Conservation (phyloP, 2,888 invertebrate species). For the Macropis europaea region DNA sequence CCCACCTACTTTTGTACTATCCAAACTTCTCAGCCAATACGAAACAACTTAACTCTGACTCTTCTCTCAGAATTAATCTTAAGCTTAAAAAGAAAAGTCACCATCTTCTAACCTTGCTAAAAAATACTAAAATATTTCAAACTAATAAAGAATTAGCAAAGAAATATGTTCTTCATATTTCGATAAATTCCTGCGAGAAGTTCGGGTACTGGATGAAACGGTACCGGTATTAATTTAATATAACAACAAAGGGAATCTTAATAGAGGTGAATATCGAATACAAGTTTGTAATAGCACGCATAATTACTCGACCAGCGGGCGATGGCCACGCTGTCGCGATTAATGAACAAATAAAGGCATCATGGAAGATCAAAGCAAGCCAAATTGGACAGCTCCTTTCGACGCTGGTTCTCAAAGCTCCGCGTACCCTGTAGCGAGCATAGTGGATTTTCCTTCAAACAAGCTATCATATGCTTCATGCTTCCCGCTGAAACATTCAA, state of each 20-base stretch:
- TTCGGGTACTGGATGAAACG: not conserved
- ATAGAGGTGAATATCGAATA: not conserved
- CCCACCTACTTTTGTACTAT: no score
- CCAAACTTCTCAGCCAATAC: no score
- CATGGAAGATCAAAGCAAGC: slow-evolving; percentile 50
- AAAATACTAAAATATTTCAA: no score
- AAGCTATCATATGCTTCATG: slow-evolving; percentile 16
- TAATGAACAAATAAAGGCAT: slow-evolving; percentile 41
- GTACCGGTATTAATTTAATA: not conserved
- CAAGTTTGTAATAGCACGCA: not conserved
- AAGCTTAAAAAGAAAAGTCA: no score
- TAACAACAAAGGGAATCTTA: not conserved
- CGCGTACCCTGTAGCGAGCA: not conserved
- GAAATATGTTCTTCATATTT: no score
- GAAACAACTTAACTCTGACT: no score
- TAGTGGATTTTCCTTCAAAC: slow-evolving; percentile 29
- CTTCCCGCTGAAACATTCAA: slow-evolving; percentile 29
- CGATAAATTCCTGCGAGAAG: not conserved
- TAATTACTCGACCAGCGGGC: slow-evolving; percentile 8
- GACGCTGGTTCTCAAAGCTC: slow-evolving; percentile 29
- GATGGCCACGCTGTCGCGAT: slow-evolving; percentile 15
- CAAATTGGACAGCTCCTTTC: slow-evolving; percentile 55
- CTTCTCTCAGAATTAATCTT: no score
- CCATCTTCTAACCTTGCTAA: not conserved
- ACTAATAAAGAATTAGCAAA: no score